Evolutionary conservation across 2,888 invertebrate species (phyloP).

Genomic region (Epistrophe eligans): DNA sequence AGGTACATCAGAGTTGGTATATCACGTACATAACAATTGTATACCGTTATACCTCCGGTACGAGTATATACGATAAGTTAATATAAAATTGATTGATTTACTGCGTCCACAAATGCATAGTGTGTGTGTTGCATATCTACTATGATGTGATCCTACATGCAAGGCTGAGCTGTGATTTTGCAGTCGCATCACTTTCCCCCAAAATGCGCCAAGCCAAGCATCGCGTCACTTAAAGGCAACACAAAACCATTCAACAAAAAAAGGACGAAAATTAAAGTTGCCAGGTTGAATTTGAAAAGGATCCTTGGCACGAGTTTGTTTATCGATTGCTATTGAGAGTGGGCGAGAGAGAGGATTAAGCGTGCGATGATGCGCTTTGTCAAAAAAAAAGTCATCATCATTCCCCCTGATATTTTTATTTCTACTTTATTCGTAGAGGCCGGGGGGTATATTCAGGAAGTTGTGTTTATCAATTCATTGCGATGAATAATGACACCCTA

Average conservation of each 20-base stretch:
- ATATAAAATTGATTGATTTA: constrained; percentile 75
- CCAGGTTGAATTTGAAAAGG: constrained; percentile 9
- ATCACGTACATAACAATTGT: constrained; percentile 11
- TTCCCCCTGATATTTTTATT: constrained; percentile 9
- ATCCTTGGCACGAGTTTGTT: constrained; percentile 14
- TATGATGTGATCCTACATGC: constrained; percentile 7
- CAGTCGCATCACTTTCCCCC: constrained; percentile 54
- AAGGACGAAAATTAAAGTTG: constrained; percentile 35
- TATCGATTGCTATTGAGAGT: constrained; percentile 5
- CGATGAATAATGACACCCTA: constrained; percentile 71
- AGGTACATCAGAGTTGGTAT: background rate
- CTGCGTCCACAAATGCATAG: constrained; percentile 39
- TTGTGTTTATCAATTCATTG: constrained; percentile 71
- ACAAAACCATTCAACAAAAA: constrained; percentile 16
- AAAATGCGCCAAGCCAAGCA: background rate
- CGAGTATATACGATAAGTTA: constrained; percentile 43
- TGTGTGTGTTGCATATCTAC: background rate
- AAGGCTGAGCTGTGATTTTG: constrained; percentile 54
- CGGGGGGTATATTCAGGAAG: constrained; percentile 39
- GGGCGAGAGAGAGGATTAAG: background rate
- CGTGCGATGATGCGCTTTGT: constrained; percentile 42
- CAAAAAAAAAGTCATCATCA: constrained; percentile 13
- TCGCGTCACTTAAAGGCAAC: constrained; percentile 7
- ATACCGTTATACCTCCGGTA: background rate
- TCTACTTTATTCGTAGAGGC: background rate